These are phyloP conservation scores for Tachyglossus aculeatus DNA, from an alignment of 2,797 vertebrate genomes.

Conservation along the genomic window DNA sequence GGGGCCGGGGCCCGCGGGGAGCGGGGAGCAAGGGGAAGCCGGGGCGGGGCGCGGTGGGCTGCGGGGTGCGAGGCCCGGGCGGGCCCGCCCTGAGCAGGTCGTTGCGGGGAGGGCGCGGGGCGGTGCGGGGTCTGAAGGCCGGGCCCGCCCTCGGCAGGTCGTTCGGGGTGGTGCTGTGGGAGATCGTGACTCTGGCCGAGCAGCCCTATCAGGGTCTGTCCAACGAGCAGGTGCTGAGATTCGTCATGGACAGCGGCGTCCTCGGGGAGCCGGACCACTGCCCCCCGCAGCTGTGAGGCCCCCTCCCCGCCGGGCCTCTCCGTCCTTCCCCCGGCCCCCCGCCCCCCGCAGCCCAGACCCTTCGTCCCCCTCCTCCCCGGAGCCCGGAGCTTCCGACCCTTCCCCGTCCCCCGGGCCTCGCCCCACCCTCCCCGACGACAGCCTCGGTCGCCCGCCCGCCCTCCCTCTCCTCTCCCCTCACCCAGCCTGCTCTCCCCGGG, in stretches of 20 bases:
- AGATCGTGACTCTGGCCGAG: conserved; percentile 77
- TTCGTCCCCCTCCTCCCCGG: too few relatives aligned
- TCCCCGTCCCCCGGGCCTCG: accelerated
- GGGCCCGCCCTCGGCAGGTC: conserved; percentile 61
- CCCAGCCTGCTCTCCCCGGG: background rate
- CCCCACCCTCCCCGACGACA: background rate
- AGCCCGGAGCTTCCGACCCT: too few relatives aligned
- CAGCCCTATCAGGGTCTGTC: conserved; percentile 83
- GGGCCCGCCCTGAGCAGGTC: too few relatives aligned
- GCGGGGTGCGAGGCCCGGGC: background rate
- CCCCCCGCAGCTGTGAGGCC: conserved; percentile 73
- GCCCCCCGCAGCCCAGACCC: background rate
- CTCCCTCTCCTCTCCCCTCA: background rate
- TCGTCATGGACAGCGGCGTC: conserved; percentile 75
- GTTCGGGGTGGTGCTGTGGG: conserved; percentile 81
- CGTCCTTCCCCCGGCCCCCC: background rate
- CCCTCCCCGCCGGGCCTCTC: background rate
- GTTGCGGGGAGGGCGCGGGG: background rate
- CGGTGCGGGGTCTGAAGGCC: background rate
- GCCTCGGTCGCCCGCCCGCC: background rate
- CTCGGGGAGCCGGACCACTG: conserved; percentile 74
- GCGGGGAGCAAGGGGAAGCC: background rate
- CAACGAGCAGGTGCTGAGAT: conserved; percentile 81
- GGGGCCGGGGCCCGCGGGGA: background rate
- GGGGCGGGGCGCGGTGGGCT: too few relatives aligned